Conservation (phyloP, 2,113 vertebrate genomes). For the Zosterops japonicus region DNA sequence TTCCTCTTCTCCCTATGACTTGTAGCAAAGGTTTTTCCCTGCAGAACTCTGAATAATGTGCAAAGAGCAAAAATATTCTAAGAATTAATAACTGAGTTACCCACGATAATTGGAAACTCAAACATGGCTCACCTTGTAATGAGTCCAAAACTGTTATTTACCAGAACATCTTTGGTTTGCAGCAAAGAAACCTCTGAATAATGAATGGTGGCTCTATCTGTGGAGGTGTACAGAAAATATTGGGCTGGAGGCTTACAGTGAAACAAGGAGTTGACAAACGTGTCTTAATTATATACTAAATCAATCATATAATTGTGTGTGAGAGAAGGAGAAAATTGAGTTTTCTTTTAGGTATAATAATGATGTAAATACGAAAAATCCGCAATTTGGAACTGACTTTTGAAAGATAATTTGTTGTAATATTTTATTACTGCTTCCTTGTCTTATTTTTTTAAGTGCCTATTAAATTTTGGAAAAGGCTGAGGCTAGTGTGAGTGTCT, state of each 20-base stretch:
- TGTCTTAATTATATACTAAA: neutral
- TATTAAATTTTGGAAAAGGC: neutral
- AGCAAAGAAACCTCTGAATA: neutral
- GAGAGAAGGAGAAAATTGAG: neutral
- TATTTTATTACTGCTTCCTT: neutral
- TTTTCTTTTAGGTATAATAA: neutral
- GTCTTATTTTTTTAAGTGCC: neutral
- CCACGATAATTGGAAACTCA: neutral
- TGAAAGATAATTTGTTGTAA: neutral
- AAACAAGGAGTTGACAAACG: neutral
- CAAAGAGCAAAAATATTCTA: neutral
- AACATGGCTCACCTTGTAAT: neutral
- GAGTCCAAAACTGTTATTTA: neutral
- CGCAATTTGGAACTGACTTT: neutral
- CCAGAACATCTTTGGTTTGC: neutral
- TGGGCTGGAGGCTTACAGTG: neutral
- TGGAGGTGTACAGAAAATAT: neutral
- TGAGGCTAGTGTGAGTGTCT: neutral
- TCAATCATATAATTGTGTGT: neutral
- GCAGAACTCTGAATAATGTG: rapidly evolving
- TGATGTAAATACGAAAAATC: neutral
- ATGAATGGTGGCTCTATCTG: neutral
- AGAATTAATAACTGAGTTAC: neutral
- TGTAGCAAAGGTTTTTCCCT: neutral
- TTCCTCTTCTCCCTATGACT: neutral